Evolutionary conservation across 1,140 invertebrate species (phyloP).

Genomic region (Heliothis virescens): DNA sequence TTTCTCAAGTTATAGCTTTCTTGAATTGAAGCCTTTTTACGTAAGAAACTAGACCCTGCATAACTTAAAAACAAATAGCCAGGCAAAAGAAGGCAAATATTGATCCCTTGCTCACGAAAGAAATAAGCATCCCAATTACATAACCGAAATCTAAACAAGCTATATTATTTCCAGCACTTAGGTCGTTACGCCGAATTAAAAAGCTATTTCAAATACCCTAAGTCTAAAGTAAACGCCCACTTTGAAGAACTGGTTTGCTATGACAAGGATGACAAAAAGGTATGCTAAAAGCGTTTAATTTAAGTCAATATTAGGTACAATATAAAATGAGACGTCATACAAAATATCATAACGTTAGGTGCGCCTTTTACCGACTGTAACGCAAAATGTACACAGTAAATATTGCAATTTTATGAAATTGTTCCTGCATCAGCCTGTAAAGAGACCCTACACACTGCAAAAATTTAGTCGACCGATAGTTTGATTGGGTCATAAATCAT

Average conservation of each 20-base stretch:
- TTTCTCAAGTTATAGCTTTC: no score
- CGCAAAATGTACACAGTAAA: no score
- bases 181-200: conserved; percentile 74
- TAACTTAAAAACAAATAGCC: neutral
- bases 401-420: no score
- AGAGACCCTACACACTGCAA: no score
- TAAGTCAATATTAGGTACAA: neutral
- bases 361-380: no score
- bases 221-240: conserved; percentile 68
- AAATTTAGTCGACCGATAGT: no score
- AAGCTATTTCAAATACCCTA: conserved; percentile 73
- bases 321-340: no score
- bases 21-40: no score
- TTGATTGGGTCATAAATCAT: no score
- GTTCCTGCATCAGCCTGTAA: no score
- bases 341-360: no score
- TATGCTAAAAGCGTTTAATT: conserved; percentile 57
- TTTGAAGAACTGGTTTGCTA: conserved; percentile 78
- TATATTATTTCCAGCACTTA: conserved; percentile 68
- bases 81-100: neutral
- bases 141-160: neutral
- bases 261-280: conserved; percentile 67
- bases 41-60: no score
- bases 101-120: neutral
- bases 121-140: neutral